Conservation (phyloP, 2,797 vertebrate genomes). For the Rhinophrynus dorsalis region DNA sequence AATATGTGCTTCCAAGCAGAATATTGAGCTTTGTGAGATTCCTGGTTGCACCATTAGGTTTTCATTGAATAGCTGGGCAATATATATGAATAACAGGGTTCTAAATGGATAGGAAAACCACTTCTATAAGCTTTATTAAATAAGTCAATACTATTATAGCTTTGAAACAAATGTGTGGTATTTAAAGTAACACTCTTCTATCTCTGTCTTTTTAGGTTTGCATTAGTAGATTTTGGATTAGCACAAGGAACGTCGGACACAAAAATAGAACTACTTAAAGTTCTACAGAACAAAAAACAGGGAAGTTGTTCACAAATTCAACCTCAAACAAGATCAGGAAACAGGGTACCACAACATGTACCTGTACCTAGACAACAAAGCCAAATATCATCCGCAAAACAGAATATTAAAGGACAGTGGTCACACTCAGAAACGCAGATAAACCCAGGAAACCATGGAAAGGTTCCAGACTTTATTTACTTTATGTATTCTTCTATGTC, state of each 20-base stretch:
- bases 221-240: constrained; percentile 95
- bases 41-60: too few relatives aligned
- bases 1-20: too few relatives aligned
- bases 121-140: too few relatives aligned
- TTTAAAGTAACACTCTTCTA: too few relatives aligned
- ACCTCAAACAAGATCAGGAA: constrained; percentile 61
- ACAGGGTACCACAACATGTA: constrained; percentile 59
- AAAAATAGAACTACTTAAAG: constrained; percentile 88
- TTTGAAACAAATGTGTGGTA: too few relatives aligned
- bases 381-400: constrained; percentile 69
- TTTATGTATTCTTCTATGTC: too few relatives aligned
- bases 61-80: too few relatives aligned
- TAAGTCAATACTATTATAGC: too few relatives aligned
- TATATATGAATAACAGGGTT: too few relatives aligned
- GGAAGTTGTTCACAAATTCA: constrained; percentile 74
- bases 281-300: constrained; percentile 77
- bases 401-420: constrained; percentile 72
- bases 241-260: constrained; percentile 93
- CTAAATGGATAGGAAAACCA: too few relatives aligned
- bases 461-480: constrained; percentile 69
- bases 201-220: constrained; percentile 81
- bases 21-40: too few relatives aligned
- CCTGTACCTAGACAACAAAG: constrained; percentile 57
- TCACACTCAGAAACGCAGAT: constrained; percentile 67
- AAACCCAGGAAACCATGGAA: constrained; percentile 87